Evolutionary conservation across 2,888 invertebrate species (phyloP).

Genomic region (Yponomeuta malinellus): DNA sequence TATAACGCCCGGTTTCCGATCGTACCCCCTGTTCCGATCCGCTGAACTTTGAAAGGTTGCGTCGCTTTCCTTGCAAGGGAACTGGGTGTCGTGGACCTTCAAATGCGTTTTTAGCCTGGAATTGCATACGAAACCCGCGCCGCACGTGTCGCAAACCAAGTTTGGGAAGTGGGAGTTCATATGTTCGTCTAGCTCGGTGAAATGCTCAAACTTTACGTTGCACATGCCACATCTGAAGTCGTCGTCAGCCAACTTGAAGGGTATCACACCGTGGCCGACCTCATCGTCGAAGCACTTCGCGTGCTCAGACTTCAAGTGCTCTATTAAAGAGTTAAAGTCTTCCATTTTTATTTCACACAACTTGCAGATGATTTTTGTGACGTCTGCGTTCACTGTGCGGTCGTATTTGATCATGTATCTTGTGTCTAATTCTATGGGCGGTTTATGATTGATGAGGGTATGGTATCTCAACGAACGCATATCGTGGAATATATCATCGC

Average conservation of each 20-base stretch:
- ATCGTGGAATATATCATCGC: slow-evolving; percentile 33
- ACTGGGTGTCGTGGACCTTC: slow-evolving; percentile 42
- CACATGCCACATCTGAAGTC: slow-evolving; percentile 51
- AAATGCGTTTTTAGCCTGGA: slow-evolving; percentile 51
- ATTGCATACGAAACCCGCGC: slow-evolving; percentile 55
- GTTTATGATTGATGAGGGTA: not conserved
- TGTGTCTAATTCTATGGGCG: not conserved
- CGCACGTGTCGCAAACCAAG: slow-evolving; percentile 59
- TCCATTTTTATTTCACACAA: slow-evolving; percentile 34
- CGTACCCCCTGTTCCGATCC: slow-evolving; percentile 32
- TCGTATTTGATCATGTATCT: slow-evolving; percentile 25
- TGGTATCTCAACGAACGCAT: not conserved
- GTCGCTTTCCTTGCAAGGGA: slow-evolving; percentile 44
- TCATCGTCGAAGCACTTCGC: slow-evolving; percentile 36
- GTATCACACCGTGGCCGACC: slow-evolving; percentile 48
- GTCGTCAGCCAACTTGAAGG: slow-evolving; percentile 43
- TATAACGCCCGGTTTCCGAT: slow-evolving; percentile 32
- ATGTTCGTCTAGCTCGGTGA: slow-evolving; percentile 60
- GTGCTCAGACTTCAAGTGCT: slow-evolving; percentile 45
- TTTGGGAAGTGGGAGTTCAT: slow-evolving; percentile 60
- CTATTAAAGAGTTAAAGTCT: slow-evolving; percentile 35
- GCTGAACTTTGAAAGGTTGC: slow-evolving; percentile 34
- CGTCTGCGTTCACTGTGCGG: slow-evolving; percentile 62
- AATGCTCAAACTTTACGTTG: slow-evolving; percentile 47
- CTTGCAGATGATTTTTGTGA: slow-evolving; percentile 38